A percentile compares a stretch with the other conserved stretches of the same genome.
Conservation (phyloP, 2,113 vertebrate species). For the Lipotes vexillifer region DNA sequence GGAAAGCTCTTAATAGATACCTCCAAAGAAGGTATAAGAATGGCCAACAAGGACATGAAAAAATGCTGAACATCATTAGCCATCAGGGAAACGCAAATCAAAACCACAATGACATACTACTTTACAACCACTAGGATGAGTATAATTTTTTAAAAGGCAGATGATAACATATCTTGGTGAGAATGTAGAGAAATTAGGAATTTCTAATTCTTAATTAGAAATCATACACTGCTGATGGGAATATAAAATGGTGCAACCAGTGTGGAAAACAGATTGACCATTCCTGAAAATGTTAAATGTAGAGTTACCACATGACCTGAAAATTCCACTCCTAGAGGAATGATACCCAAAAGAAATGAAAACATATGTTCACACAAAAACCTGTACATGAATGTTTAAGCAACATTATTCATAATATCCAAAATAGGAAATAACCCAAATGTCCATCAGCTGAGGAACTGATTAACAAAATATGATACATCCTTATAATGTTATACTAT, state of each 20-base stretch:
- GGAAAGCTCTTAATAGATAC: neutral
- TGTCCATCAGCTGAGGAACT: neutral
- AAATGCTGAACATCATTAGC: neutral
- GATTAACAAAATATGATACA: neutral
- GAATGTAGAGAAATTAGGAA: neutral
- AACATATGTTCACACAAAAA: neutral
- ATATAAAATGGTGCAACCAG: neutral
- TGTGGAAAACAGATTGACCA: neutral
- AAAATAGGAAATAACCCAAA: neutral
- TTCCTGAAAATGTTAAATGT: neutral
- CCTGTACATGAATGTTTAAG: neutral
- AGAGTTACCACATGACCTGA: neutral
- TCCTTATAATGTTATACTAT: neutral
- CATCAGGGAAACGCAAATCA: neutral
- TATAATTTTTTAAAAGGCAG: neutral
- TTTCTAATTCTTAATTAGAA: neutral
- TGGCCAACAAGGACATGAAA: neutral
- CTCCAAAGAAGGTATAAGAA: neutral
- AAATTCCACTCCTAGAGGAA: neutral
- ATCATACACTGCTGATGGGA: neutral
- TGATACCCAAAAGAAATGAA: neutral
- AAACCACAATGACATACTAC: neutral
- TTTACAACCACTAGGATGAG: neutral
- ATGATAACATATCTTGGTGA: neutral
- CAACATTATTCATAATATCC: neutral